A percentile compares a stretch with the other conserved stretches of the same genome.
These are phyloP conservation scores for Anas georgica DNA, from an alignment of 2,797 vertebrate genomes.

Conservation along the genomic window DNA sequence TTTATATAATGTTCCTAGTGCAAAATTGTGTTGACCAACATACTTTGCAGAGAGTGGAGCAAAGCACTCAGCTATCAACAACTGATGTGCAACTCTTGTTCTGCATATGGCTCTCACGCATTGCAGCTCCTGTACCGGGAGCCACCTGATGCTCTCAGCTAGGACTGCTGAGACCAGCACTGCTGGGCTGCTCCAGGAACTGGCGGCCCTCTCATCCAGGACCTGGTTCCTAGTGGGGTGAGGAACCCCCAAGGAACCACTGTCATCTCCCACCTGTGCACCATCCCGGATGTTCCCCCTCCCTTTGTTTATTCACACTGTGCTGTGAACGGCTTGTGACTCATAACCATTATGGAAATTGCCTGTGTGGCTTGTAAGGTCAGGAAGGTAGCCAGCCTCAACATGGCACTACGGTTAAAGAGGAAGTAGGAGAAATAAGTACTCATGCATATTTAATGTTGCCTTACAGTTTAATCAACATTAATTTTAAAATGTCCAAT, in stretches of 20 bases:
- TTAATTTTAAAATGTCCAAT: neutral
- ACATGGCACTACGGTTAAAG: neutral
- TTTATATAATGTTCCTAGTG: neutral
- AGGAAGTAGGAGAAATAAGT: neutral
- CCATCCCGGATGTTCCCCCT: neutral
- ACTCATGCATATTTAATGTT: neutral
- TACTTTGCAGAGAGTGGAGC: neutral
- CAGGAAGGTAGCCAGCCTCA: neutral
- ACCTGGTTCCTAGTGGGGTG: neutral
- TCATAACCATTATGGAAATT: neutral
- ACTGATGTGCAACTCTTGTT: rapidly evolving
- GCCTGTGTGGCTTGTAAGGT: neutral
- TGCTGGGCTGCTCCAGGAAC: rapidly evolving
- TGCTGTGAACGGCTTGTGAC: neutral
- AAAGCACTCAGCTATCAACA: neutral
- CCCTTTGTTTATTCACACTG: neutral
- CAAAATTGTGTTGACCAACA: neutral
- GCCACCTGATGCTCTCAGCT: neutral
- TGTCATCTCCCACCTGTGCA: slow-evolving; percentile 4
- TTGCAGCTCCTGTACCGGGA: neutral
- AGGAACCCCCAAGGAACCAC: neutral
- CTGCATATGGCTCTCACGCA: neutral
- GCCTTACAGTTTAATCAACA: neutral
- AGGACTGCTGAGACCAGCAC: neutral
- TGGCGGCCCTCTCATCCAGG: neutral